phyloP scores from a whole-genome alignment of 2,797 vertebrate genomes.

The Hemitrygon akajei region DNA sequence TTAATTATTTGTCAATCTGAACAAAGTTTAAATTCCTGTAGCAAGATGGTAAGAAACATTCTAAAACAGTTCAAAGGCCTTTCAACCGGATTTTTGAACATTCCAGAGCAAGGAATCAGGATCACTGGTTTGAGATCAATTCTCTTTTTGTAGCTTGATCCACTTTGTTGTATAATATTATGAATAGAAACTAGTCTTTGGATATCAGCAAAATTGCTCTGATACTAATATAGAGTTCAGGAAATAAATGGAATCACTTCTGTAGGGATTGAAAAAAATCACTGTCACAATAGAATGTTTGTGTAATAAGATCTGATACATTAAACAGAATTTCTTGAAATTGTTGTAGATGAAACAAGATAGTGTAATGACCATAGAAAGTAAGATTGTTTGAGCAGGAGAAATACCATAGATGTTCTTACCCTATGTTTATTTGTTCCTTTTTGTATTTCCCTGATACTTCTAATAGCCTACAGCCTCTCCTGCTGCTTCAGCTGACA shows the following conservation, averaged over 20 bases:
- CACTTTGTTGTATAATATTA: background rate
- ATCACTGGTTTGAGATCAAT: no score
- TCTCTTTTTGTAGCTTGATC: no score
- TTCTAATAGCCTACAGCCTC: conserved; percentile 76
- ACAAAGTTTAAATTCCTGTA: no score
- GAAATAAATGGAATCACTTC: background rate
- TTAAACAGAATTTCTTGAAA: conserved; percentile 42
- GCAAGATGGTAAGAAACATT: no score
- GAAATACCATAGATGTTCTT: background rate
- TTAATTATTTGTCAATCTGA: no score
- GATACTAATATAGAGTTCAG: background rate
- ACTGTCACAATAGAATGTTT: background rate
- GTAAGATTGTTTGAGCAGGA: conserved; percentile 11
- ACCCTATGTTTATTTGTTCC: conserved; percentile 48
- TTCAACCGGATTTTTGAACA: no score
- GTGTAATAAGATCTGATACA: conserved; percentile 39
- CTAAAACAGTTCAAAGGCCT: no score
- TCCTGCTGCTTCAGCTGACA: conserved; percentile 88
- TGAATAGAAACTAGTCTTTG: background rate
- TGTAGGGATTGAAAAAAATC: background rate
- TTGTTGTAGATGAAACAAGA: conserved; percentile 42
- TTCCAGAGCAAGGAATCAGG: no score
- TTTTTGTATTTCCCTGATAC: conserved; percentile 39
- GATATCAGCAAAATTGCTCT: background rate
- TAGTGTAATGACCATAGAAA: conserved; percentile 19